Evolutionary conservation across 1,140 invertebrate species (phyloP), one percentile per base, ranked within the genome.

Genomic region (Lineus longissimus): DNA sequence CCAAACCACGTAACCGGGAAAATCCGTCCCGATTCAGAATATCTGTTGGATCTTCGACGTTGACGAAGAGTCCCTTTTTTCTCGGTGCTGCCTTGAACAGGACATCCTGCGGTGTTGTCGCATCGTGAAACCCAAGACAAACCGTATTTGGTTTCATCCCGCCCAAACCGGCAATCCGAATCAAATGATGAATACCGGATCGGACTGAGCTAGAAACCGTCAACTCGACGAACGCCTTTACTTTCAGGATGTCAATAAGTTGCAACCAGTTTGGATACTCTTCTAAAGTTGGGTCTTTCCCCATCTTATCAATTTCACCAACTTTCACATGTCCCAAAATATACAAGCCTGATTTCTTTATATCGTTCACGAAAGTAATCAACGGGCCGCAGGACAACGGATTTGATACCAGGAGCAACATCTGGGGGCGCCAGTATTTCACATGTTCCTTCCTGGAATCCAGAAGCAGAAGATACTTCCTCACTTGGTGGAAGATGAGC

Each of bases 91-190:
- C 67, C 30, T 69, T 71, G 2, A 62, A 29, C 13, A 79, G 62
- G 0, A 71, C 68, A 65, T 80, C 78, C 11, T 62, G 55, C 7
- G 76, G 76, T 9, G 58, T 41, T 0, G 67, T 43, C 30, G 75
- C 63, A 66, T 86, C 85, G 64, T 94, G 89, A 82, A 98, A 98
- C 4, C 95, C 87, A 31, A 87, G 71, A 40, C 86, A 81, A 59
- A 99, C 91, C 0, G 96, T 98, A 77, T 99, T 98, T 0, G 95
- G 95, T 79, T 98, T 97, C 95, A 99, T 98, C 7, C 96, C 97
- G 2, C 97, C 97, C 70, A 99, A 87, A 11, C 97, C 97, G 17
- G 93, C 91, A 47, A 98, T 82, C 30, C 95, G 85, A 25, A 95
- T 88, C 51, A 99, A 84, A 79, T 99, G 96, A 64, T 93, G 91